These are phyloP conservation scores for Triplophysa bombifrons DNA, from an alignment of 2,797 vertebrate species.

Conservation along the genomic window DNA sequence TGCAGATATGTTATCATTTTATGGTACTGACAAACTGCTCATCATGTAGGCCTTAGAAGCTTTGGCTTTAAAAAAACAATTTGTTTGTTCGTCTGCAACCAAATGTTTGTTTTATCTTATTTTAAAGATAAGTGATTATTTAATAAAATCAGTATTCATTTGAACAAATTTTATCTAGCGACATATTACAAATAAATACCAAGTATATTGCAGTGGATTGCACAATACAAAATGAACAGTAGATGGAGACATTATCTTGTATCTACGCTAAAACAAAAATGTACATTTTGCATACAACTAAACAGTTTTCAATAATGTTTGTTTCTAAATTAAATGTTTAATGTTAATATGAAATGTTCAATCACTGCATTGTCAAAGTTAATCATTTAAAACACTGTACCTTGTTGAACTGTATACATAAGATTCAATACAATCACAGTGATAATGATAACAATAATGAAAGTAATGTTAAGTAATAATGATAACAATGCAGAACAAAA, in stretches of 20 bases:
- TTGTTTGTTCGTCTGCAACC: too few species aligned
- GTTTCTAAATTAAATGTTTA: not conserved
- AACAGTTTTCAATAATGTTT: not conserved
- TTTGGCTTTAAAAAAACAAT: not conserved
- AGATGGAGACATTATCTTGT: constrained; percentile 11
- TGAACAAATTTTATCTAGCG: not conserved
- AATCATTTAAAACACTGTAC: not conserved
- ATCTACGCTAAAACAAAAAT: not conserved
- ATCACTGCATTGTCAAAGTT: not conserved
- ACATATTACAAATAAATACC: not conserved
- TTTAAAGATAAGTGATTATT: not conserved
- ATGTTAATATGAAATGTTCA: not conserved
- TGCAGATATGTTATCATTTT: not conserved
- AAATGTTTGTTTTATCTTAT: too few species aligned
- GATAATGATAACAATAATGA: too few species aligned
- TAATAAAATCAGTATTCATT: not conserved
- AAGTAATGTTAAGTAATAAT: not conserved
- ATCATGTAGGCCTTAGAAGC: not conserved
- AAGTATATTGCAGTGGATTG: not conserved
- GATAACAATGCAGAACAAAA: constrained; percentile 1
- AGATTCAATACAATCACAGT: not conserved
- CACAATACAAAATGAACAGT: not conserved
- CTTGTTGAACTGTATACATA: not conserved
- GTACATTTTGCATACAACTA: not conserved
- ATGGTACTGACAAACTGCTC: not conserved